Base-by-base conservation (phyloP, 1,140 invertebrate genomes). In the Drosophila kikkawai region DNA sequence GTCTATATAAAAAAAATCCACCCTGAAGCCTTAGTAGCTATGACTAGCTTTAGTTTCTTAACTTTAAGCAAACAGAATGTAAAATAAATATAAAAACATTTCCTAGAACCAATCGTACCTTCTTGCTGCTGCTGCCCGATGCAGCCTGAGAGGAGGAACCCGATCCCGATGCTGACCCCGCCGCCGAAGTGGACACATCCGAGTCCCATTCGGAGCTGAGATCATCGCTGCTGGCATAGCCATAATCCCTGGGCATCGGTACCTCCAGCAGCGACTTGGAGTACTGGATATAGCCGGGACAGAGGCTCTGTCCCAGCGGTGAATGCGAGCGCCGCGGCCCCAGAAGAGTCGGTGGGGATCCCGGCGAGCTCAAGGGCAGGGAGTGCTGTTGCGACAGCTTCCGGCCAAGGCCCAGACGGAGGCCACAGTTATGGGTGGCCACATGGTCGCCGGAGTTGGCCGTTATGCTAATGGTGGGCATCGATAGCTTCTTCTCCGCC, bases 201-300 rank as follows among this genome's bases (percentile, higher is more conserved):
- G 96, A 97, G 91, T 97, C 97, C 97, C 97, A 98, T 88, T 98
- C 97, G 8, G 97, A 97, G 91, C 96, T 97, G 12, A 98, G 94
- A 93, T 98, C 97, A 91, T 98, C 97, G 84, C 96, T 97, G 68
- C 96, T 97, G 13, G 96, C 96, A 90, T 97, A 96, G 9, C 96
- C 96, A 92, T 96, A 98, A 82, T 98, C 97, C 41, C 95, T 92
- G 37, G 91, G 93, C 93, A 94, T 95, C 0, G 96, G 96, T 45
- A 97, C 96, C 82, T 96, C 95, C 47, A 97, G 91, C n/a, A 97
- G 92, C 17, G 95, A 95, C 70, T 94, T 95, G 76, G 96, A 94
- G 94, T 97, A 97, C 85, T 97, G 96, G 65, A 96, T 96, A 80
- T 97, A 97, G 4, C 97, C 97, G 12, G 94, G 94, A 8, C 93